Evolutionary conservation across 2,113 vertebrate species (phyloP).

Genomic region (Eclectus roratus): DNA sequence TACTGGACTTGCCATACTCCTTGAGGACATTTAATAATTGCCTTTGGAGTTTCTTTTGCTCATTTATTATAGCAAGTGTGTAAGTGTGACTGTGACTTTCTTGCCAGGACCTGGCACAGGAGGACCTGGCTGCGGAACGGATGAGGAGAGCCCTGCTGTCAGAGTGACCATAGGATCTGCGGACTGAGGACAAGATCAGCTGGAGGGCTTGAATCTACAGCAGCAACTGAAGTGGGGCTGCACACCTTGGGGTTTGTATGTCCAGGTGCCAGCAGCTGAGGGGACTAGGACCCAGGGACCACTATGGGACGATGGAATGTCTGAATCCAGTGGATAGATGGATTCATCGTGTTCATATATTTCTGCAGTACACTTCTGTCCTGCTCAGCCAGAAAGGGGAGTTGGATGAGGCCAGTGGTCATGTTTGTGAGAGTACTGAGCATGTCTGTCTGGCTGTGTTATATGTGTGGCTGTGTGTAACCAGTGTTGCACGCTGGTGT

Average conservation of each 20-base stretch:
- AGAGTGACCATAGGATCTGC: background rate
- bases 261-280: background rate
- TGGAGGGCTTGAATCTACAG: background rate
- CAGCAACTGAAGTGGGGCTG: background rate
- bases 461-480: background rate
- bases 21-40: slow-evolving; percentile 12
- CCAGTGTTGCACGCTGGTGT: background rate
- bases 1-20: background rate
- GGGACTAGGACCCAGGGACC: background rate
- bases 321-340: background rate
- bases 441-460: background rate
- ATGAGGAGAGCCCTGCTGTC: background rate
- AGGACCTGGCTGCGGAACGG: background rate
- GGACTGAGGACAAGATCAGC: background rate
- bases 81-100: background rate
- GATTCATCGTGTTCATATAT: too few relatives aligned
- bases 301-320: rapidly evolving
- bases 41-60: background rate
- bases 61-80: background rate
- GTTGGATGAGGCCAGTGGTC: background rate
- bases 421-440: background rate
- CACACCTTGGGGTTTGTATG: rapidly evolving
- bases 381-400: background rate
- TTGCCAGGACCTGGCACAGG: background rate
- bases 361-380: background rate